These are phyloP conservation scores for Sphinx pinastri DNA, from an alignment of 2,888 invertebrate species.

Conservation along the genomic window DNA sequence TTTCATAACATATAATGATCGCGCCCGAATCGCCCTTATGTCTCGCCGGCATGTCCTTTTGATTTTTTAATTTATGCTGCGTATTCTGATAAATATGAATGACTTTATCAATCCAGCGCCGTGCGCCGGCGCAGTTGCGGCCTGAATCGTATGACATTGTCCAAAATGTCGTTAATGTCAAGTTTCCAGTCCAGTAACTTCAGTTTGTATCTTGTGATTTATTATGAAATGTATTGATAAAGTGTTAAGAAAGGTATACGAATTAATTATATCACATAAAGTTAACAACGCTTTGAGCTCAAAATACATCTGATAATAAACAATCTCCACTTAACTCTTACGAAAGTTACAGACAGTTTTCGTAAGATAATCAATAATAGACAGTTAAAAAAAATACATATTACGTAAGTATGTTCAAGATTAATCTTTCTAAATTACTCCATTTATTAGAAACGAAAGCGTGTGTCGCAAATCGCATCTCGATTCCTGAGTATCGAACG, in stretches of 20 bases:
- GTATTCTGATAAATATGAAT: slow-evolving; percentile 29
- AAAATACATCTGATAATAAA: too few relatives aligned
- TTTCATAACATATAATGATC: slow-evolving; percentile 66
- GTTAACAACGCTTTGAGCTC: too few relatives aligned
- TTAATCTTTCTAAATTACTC: slow-evolving; percentile 7
- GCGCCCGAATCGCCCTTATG: slow-evolving; percentile 30
- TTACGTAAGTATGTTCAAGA: not conserved
- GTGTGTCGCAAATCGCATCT: slow-evolving; percentile 19
- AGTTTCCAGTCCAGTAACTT: slow-evolving; percentile 15
- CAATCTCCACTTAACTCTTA: too few relatives aligned
- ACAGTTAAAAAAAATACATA: too few relatives aligned
- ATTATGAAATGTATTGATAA: not conserved
- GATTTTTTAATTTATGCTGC: slow-evolving; percentile 18
- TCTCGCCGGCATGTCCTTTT: slow-evolving; percentile 19
- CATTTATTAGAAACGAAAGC: slow-evolving; percentile 14
- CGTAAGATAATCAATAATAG: too few relatives aligned
- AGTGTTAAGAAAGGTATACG: not conserved
- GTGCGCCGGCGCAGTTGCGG: slow-evolving; percentile 2
- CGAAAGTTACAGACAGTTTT: too few relatives aligned
- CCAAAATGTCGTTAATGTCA: slow-evolving; percentile 18
- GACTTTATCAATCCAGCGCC: slow-evolving; percentile 25
- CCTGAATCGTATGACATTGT: slow-evolving; percentile 21
- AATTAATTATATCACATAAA: too few relatives aligned
- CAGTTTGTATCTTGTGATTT: not conserved
- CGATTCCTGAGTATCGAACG: too few relatives aligned